These are phyloP conservation scores for Steinernema scapterisci DNA, from an alignment of 2,888 invertebrate species.

Conservation along the genomic window DNA sequence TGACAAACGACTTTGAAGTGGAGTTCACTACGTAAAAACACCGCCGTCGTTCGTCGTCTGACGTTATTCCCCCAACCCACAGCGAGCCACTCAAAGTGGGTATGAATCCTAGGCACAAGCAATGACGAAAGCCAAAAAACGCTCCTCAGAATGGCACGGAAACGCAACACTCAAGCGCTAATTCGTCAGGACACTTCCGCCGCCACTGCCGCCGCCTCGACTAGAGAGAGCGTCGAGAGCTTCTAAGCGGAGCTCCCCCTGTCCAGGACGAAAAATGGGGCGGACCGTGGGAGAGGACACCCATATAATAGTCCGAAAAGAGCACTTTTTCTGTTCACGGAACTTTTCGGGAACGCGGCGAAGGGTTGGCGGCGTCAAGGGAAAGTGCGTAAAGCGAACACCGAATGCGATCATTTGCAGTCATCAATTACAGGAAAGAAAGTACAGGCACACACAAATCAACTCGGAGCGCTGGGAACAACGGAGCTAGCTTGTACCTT, in stretches of 20 bases:
- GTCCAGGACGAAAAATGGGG: not conserved
- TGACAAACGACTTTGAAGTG: not conserved
- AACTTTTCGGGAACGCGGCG: no score
- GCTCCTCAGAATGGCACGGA: not conserved
- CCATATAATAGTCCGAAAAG: not conserved
- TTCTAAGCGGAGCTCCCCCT: not conserved
- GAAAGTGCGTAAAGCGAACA: not conserved
- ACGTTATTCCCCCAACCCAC: not conserved
- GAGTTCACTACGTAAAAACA: not conserved
- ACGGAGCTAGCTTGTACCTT: no score
- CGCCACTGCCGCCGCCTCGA: not conserved
- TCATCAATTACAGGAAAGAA: not conserved
- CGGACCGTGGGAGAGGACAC: not conserved
- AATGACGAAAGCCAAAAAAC: not conserved
- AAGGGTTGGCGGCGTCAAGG: not conserved
- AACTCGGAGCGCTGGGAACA: not conserved
- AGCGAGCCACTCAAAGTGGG: not conserved
- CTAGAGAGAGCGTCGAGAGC: slow-evolving; percentile 2
- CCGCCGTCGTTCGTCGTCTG: not conserved
- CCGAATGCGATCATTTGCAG: not conserved
- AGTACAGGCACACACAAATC: not conserved
- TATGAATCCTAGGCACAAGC: no score
- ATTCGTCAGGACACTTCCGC: slow-evolving; percentile 24
- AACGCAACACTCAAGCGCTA: not conserved
- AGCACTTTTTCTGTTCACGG: no score